These are phyloP conservation scores for Entomobrya proxima DNA, from an alignment of 2,888 invertebrate genomes.

Conservation along the genomic window DNA sequence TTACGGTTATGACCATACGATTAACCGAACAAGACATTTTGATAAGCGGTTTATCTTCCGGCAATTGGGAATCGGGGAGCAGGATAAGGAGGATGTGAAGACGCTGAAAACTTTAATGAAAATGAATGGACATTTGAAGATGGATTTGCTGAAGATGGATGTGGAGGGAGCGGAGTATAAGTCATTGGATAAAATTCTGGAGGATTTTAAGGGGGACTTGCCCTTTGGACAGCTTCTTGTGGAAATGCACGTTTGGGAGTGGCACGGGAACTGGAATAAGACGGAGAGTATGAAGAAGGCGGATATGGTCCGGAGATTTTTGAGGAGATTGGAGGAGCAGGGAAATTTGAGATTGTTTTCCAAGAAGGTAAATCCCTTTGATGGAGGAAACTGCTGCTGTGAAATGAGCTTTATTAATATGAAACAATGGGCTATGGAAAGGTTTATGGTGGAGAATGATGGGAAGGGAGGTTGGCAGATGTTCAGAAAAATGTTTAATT, in stretches of 20 bases:
- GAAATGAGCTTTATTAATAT: too few species aligned
- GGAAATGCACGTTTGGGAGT: not conserved
- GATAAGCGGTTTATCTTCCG: not conserved
- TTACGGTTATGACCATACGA: slow-evolving; percentile 4
- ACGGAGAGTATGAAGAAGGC: not conserved
- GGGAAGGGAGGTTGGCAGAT: too few species aligned
- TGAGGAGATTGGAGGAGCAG: too few species aligned
- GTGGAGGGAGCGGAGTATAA: not conserved
- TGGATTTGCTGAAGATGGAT: slow-evolving; percentile 42
- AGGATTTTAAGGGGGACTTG: slow-evolving; percentile 14
- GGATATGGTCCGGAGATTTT: too few species aligned
- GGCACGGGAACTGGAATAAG: not conserved
- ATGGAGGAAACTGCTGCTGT: too few species aligned
- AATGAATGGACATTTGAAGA: slow-evolving; percentile 33
- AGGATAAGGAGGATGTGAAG: not conserved
- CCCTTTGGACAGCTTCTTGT: slow-evolving; percentile 40
- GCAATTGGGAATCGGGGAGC: not conserved
- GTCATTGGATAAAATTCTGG: not conserved
- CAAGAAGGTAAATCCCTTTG: too few species aligned
- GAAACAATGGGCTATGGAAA: too few species aligned
- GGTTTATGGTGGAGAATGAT: too few species aligned
- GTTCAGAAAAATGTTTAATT: too few species aligned
- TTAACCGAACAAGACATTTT: not conserved
- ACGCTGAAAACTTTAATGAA: slow-evolving; percentile 7
- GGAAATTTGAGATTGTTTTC: too few species aligned